Conservation (phyloP, 2,888 invertebrate species). For the Meiosimyza platycephala region DNA sequence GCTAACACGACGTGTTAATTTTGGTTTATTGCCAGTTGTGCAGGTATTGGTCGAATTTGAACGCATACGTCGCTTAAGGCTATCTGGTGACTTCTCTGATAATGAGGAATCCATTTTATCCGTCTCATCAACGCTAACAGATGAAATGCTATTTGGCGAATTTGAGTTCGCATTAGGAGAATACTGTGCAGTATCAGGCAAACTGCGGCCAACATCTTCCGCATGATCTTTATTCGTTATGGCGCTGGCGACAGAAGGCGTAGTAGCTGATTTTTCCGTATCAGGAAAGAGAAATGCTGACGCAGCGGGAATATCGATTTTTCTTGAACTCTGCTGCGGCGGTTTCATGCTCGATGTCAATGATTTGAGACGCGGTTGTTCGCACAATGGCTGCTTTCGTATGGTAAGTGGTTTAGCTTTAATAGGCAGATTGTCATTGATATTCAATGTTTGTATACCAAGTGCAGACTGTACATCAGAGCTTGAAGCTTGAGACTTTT, state of each 20-base stretch:
- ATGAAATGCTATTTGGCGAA: conserved; percentile 37
- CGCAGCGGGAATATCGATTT: conserved; percentile 40
- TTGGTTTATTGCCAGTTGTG: conserved; percentile 75
- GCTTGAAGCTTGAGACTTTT: conserved; percentile 20
- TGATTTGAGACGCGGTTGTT: conserved; percentile 81
- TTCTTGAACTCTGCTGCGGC: conserved; percentile 42
- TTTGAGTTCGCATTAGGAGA: conserved; percentile 43
- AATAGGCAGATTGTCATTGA: conserved; percentile 71
- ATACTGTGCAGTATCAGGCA: not conserved
- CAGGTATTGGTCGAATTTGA: conserved; percentile 44
- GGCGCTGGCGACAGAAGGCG: conserved; percentile 10
- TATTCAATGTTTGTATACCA: conserved; percentile 60
- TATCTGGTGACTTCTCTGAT: conserved; percentile 57
- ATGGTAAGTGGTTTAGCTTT: conserved; percentile 88
- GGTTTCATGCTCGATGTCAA: conserved; percentile 56
- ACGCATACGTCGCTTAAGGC: conserved; percentile 77
- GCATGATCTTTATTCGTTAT: conserved; percentile 21
- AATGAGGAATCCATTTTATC: conserved; percentile 51
- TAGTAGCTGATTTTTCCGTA: conserved; percentile 1
- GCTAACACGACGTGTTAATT: conserved; percentile 86
- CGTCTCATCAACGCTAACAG: conserved; percentile 60
- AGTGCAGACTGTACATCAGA: conserved; percentile 44
- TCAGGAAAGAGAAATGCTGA: conserved; percentile 33
- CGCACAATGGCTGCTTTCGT: conserved; percentile 83
- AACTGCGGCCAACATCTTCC: not conserved